phyloP scores from a whole-genome alignment of 1,140 invertebrate genomes.

The Callitettix versicolor region DNA sequence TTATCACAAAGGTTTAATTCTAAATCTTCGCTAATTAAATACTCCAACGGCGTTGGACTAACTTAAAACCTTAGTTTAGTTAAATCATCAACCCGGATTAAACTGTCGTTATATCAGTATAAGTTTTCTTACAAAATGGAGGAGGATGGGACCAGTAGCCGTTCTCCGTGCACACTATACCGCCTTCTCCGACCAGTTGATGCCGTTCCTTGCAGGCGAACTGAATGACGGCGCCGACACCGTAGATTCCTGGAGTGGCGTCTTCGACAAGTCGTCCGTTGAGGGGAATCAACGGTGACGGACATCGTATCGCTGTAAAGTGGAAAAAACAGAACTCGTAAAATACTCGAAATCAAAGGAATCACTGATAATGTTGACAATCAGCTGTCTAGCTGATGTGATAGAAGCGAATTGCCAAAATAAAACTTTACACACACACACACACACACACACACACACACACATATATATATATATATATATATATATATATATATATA shows the following conservation, averaged over 20 bases:
- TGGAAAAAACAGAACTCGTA: conserved; percentile 24
- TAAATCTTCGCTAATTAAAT: too few species aligned
- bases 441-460: too few species aligned
- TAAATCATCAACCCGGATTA: too few species aligned
- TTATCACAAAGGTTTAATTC: too few species aligned
- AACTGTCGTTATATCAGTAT: too few species aligned
- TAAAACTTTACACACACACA: too few species aligned
- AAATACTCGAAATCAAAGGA: not conserved
- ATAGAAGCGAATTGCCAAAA: too few species aligned
- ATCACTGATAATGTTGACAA: not conserved
- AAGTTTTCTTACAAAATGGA: conserved; percentile 58
- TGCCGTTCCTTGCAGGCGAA: conserved; percentile 61
- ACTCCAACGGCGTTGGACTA: too few species aligned
- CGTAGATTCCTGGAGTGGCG: conserved; percentile 38
- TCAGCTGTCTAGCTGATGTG: too few species aligned
- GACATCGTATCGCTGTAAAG: conserved; percentile 74
- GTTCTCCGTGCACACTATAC: conserved; percentile 73
- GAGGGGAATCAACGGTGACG: conserved; percentile 54
- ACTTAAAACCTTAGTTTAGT: too few species aligned
- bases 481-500: too few species aligned
- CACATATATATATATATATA: too few species aligned
- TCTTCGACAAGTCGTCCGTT: conserved; percentile 54
- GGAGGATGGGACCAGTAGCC: conserved; percentile 76
- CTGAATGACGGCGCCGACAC: conserved; percentile 65
- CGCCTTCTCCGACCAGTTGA: conserved; percentile 62